phyloP scores from a whole-genome alignment of 2,888 invertebrate genomes.

The Oxycera nigricornis region DNA sequence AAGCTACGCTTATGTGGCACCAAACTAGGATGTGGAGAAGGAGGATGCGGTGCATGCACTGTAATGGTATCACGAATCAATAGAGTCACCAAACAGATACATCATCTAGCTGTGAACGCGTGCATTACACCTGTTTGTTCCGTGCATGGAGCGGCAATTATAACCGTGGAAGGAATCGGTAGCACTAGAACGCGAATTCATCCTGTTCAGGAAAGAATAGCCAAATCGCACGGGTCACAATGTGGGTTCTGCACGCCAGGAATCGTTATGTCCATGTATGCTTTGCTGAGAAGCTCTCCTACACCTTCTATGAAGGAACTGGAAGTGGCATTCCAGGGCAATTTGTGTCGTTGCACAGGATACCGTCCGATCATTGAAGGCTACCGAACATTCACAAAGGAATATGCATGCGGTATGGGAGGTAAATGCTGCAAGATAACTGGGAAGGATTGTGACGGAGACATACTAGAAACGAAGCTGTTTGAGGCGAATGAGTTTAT shows the following conservation, averaged over 20 bases:
- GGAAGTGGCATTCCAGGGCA: constrained; percentile 83
- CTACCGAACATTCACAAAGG: constrained; percentile 82
- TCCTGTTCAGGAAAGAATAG: constrained; percentile 86
- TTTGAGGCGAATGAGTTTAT: constrained; percentile 70
- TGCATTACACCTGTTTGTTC: constrained; percentile 88
- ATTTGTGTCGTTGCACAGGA: constrained; percentile 91
- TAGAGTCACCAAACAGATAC: constrained; percentile 64
- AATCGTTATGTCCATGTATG: constrained; percentile 97
- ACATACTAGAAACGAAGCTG: constrained; percentile 60
- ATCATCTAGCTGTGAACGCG: constrained; percentile 84
- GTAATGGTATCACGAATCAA: constrained; percentile 86
- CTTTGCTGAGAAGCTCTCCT: constrained; percentile 76
- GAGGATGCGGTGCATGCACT: constrained; percentile 94
- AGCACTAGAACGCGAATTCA: constrained; percentile 79
- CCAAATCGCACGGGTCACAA: constrained; percentile 91
- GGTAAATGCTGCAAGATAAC: constrained; percentile 70
- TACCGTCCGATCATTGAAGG: constrained; percentile 93
- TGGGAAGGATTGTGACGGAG: constrained; percentile 49
- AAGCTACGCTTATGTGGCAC: constrained; percentile 84
- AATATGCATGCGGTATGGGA: constrained; percentile 70
- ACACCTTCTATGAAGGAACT: constrained; percentile 78
- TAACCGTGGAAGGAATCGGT: constrained; percentile 93
- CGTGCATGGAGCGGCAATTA: constrained; percentile 87
- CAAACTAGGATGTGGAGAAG: constrained; percentile 92
- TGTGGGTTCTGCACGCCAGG: constrained; percentile 97